Conservation (phyloP, 2,113 vertebrate genomes). For the Odocoileus hemionus region DNA sequence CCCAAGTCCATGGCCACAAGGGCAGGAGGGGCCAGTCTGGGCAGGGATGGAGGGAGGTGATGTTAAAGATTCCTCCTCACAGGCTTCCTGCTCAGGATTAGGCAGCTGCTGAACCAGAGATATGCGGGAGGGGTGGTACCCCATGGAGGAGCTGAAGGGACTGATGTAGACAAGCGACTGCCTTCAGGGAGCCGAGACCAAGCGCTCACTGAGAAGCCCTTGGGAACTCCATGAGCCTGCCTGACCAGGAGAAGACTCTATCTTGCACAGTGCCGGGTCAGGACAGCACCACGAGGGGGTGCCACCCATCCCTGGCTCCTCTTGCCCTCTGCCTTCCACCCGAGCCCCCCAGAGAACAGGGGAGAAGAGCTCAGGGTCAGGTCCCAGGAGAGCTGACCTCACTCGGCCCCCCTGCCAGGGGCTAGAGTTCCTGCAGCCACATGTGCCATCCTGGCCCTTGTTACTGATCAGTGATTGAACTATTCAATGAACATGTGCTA, state of each 20-base stretch:
- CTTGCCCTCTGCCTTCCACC: neutral
- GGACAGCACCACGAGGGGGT: neutral
- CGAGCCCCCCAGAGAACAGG: accelerated
- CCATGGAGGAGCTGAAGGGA: neutral
- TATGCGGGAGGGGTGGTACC: neutral
- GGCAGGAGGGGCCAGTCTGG: neutral
- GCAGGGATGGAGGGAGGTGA: accelerated
- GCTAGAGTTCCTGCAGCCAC: neutral
- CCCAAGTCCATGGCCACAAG: neutral
- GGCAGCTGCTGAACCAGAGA: accelerated
- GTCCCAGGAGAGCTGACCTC: neutral
- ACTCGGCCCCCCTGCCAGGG: neutral
- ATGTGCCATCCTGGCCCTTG: neutral
- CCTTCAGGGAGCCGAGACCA: neutral
- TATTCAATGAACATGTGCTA: neutral
- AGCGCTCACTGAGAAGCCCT: neutral
- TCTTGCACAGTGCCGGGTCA: neutral
- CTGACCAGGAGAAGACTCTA: neutral
- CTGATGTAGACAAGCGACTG: neutral
- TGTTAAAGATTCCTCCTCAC: neutral
- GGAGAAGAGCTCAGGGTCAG: neutral
- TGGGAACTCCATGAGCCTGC: neutral
- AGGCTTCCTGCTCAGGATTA: neutral
- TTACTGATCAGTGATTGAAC: neutral
- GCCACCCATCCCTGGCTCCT: neutral